These are phyloP conservation scores for Sylvia atricapilla DNA, from an alignment of 2,113 vertebrate genomes.

Conservation along the genomic window DNA sequence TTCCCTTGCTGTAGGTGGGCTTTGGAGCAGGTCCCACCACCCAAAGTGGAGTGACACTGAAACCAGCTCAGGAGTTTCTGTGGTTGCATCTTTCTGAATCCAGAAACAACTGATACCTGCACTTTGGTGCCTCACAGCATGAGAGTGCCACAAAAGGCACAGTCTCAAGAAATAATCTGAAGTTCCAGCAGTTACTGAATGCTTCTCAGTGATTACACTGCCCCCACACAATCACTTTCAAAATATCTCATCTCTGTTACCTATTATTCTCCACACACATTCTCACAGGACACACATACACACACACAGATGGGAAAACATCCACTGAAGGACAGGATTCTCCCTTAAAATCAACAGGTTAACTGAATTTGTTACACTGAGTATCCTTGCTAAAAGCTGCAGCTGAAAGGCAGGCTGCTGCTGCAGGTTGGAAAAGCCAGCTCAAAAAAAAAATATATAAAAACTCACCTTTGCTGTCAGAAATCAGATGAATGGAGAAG, in stretches of 20 bases:
- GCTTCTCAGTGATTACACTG: not conserved
- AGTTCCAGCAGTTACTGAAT: not conserved
- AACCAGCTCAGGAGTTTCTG: not conserved
- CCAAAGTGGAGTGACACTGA: not conserved
- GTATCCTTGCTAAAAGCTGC: not conserved
- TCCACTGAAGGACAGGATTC: not conserved
- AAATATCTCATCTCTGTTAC: not conserved
- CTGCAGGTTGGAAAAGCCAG: not conserved
- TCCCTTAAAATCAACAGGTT: not conserved
- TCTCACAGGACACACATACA: not conserved
- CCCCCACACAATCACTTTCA: not conserved
- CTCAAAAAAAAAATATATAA: not conserved
- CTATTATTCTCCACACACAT: not conserved
- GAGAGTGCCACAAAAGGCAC: not conserved
- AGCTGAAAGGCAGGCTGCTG: constrained; percentile 10
- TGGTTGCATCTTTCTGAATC: not conserved
- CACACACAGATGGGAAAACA: not conserved
- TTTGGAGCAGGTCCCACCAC: not conserved
- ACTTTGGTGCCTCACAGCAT: not conserved
- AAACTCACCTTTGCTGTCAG: constrained; percentile 61
- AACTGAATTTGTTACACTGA: not conserved
- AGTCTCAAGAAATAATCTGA: not conserved
- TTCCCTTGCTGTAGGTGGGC: not conserved
- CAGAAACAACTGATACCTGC: not conserved
- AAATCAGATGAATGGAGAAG: constrained; percentile 53